Evolutionary conservation across 2,113 vertebrate genomes (phyloP).

Genomic region (Chloebia gouldiae): DNA sequence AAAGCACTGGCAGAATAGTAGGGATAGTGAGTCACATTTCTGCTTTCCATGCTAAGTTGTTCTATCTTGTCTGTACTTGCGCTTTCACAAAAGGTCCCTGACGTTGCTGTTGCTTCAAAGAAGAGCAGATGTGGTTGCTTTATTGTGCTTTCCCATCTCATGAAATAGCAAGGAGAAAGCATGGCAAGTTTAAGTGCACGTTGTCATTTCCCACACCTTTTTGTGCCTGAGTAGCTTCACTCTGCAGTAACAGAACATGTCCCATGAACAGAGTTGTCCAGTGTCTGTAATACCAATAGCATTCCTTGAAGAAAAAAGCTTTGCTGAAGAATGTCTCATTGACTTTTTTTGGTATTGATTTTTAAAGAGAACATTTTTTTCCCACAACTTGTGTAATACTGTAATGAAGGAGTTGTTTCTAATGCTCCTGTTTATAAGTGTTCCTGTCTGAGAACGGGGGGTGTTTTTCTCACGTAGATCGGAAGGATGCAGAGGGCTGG

Average conservation of each 20-base stretch:
- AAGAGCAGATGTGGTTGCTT: background rate
- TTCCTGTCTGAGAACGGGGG: background rate
- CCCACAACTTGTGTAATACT: background rate
- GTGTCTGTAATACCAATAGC: background rate
- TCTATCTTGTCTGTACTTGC: background rate
- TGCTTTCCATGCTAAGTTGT: background rate
- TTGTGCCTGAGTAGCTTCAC: background rate
- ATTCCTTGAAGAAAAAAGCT: background rate
- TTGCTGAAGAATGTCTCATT: background rate
- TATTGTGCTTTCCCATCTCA: background rate
- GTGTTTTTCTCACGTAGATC: slow-evolving; percentile 68
- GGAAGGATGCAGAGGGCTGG: slow-evolving; percentile 94
- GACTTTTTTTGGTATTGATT: background rate
- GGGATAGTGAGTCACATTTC: background rate
- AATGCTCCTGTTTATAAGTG: background rate
- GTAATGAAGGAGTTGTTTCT: background rate
- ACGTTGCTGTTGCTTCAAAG: background rate
- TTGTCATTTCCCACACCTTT: background rate
- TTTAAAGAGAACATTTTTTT: background rate
- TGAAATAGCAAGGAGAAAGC: background rate
- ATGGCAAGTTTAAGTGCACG: background rate
- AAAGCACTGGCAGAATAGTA: background rate
- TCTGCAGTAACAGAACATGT: background rate
- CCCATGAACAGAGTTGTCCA: background rate
- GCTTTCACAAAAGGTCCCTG: background rate